Evolutionary conservation across 2,888 invertebrate genomes (phyloP), one percentile per base, ranked within the genome.

Genomic region (Clepsis dumicolana): DNA sequence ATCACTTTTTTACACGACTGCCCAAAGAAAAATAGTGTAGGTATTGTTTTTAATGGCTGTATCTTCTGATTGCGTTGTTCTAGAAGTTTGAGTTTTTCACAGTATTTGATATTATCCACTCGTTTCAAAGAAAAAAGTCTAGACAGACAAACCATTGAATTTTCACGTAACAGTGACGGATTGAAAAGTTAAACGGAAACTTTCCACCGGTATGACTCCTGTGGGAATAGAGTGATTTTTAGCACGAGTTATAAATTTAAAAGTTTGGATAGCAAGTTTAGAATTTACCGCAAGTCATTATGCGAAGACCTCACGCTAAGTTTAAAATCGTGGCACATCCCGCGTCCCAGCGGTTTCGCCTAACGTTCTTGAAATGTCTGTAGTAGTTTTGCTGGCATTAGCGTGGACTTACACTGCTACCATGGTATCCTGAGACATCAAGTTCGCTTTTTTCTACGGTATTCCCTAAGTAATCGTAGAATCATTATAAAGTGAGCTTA

Each of bases 231-330:
- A 65, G 38, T 50, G 56, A 56, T 62, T 63, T 67, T 63, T 57
- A 24, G 67, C 50, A 56, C 18, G 62, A 67, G 50, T 63, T 62
- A 50, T 67, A 67, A 67, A 67, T 67, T 67, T 50, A 62, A 67
- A 67, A 54, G 56, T 67, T 56, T 8, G 35, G 44, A 61, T 61
- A 48, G 48, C 35, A 27, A 72, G 72, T 73, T 74, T 73, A 67
- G 75, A 75, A 78, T 78, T 77, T 76, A 70, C 67, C 59, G 72
- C 67, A 69, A 75, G 75, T 76, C 74, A 77, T 83, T 81, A 83
- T 79, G 80, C 77, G 77, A 78, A 78, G 75, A 75, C 73, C 67
- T 72, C 69, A 77, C 70, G 70, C 70, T 73, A 73, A 76, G 73
- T 80, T 79, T 74, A 75, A 78, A 79, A 79, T 76, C 74, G 75